Base-by-base conservation (phyloP, 2,113 vertebrate genomes). In the Amblyornis subalaris region DNA sequence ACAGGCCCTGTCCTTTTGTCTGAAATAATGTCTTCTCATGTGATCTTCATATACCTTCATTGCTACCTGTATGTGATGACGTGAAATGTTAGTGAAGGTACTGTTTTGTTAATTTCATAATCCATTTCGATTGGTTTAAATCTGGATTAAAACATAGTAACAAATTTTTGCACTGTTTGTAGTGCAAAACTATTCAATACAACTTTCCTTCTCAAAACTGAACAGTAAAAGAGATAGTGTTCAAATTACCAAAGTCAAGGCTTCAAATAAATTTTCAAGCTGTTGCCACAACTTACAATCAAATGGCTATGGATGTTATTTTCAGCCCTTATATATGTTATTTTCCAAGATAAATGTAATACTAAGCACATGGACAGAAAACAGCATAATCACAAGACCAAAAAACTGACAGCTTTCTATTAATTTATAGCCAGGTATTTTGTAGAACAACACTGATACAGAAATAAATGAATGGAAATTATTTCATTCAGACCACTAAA, bases 1-100 rank as follows among this genome's bases (percentile, higher is more conserved):
- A 85, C 92, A 95, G 95, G 92, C 93, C 91, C 78, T 96, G 89
- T 96, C 93, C 87, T 94, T 94, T 92, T 96, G 94, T 97, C 92
- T 95, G 80, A 92, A 93, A 91, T 77, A 67, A 82, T 24, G 38
- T 95, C 88, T 87, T 94, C 93, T 88, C 71, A 40, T 72, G 89
- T 97, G 83, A 94, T 82, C 53, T 81, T 85, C 95, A 73, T 93
- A 77, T 65, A 36, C 73, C 76, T 96, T 93, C 95, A 92, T 97
- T 96, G 64, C 81, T 92, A 71, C 90, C 58, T 91, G n/a, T 95
- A 57, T 95, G 91, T 97, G 96, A 95, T 96, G 83, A 94, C 40
- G 87, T 93, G 85, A 89, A 79, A 61, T 87, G 70, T 84, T 89
- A 53, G 58, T 15, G 82, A 93, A 95, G 47, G 33, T 65, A 66